phyloP scores from a whole-genome alignment of 2,888 invertebrate species.

The Apotomis turbidana region DNA sequence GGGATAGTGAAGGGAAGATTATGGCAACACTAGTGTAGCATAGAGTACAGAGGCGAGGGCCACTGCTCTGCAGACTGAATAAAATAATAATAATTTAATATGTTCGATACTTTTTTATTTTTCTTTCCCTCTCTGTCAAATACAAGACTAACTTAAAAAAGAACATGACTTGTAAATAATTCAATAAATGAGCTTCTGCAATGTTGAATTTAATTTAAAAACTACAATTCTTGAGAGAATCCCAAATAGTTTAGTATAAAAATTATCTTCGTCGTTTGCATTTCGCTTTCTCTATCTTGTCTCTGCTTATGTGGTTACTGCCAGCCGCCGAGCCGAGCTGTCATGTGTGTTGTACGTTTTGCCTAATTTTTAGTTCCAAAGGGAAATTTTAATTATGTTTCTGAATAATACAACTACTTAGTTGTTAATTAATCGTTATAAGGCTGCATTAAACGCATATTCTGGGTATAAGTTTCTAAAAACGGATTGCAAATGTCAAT shows the following conservation, averaged over 20 bases:
- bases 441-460: conserved; percentile 58
- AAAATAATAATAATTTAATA: too few relatives aligned
- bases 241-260: not conserved
- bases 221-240: too few relatives aligned
- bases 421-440: conserved; percentile 55
- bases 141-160: too few relatives aligned
- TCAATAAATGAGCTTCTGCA: too few relatives aligned
- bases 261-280: not conserved
- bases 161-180: too few relatives aligned
- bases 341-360: conserved; percentile 67
- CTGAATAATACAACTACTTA: conserved; percentile 56
- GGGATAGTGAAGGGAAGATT: too few relatives aligned
- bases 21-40: too few relatives aligned
- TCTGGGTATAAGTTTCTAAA: conserved; percentile 65
- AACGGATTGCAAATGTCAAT: conserved; percentile 84
- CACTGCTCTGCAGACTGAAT: too few relatives aligned
- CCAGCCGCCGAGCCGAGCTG: conserved; percentile 50
- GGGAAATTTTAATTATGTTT: conserved; percentile 67
- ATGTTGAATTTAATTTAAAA: too few relatives aligned
- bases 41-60: too few relatives aligned
- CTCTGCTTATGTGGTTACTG: conserved; percentile 41
- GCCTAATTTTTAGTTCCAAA: conserved; percentile 55
- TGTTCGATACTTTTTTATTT: too few relatives aligned
- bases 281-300: conserved; percentile 22
- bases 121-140: too few relatives aligned